Evolutionary conservation across 2,113 vertebrate species (phyloP).

Genomic region (Podarcis raffonei): DNA sequence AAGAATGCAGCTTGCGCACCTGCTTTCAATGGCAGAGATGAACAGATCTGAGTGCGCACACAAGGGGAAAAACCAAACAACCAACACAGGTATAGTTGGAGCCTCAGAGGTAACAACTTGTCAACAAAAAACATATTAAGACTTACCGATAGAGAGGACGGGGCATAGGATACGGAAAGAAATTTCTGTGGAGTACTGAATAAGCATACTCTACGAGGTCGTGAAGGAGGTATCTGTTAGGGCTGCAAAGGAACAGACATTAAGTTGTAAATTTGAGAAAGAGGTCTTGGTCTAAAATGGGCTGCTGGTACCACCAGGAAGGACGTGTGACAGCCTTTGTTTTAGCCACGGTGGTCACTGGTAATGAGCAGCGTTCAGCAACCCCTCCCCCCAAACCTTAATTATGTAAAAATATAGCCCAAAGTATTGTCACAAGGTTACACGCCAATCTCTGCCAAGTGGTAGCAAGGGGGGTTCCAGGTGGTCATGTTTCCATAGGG

Average conservation of each 20-base stretch:
- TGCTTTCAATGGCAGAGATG: background rate
- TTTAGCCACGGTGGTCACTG: no score
- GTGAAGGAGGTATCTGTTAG: slow-evolving; percentile 87
- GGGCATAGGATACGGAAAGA: slow-evolving; percentile 84
- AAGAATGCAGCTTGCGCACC: no score
- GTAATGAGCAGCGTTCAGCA: no score
- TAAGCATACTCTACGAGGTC: slow-evolving; percentile 91
- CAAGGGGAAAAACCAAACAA: no score
- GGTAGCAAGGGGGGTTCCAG: no score
- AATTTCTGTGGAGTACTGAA: slow-evolving; percentile 76
- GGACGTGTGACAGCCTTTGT: no score
- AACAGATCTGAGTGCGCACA: background rate
- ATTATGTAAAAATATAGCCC: no score
- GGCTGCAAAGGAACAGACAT: slow-evolving; percentile 71
- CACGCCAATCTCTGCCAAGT: no score
- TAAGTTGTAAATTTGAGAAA: background rate
- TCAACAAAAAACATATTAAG: background rate
- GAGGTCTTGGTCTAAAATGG: background rate
- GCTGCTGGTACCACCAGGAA: no score
- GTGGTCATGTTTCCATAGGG: no score
- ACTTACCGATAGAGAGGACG: slow-evolving; percentile 89
- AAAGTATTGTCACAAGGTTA: no score
- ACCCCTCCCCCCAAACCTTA: no score
- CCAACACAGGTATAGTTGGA: background rate
- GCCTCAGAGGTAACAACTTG: background rate